Base-by-base conservation (phyloP, 2,888 invertebrate genomes). In the Halictus quadricinctus region DNA sequence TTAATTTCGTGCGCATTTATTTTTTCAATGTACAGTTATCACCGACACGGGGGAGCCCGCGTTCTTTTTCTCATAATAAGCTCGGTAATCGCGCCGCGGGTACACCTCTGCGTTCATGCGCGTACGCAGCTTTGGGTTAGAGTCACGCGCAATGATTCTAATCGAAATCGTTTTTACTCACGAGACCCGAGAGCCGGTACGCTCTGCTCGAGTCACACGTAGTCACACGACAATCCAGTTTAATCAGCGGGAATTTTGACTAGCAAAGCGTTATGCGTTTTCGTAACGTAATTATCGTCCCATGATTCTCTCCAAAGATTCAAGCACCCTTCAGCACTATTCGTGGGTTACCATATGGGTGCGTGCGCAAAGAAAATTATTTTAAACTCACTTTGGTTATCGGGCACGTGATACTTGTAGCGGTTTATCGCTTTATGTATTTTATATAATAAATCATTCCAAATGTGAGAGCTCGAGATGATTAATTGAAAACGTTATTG, bases 11-110 rank as follows among this genome's bases (percentile, higher is more conserved):
- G 29, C 21, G 46, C 13, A 12, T 60, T 81, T 43, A 18, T 50
- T 60, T 76, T 73, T 76, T 73, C 72, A 48, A 73, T 81, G 76
- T 81, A 81, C 81, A 81, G 81, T 83, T 83, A 83, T 81, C 81
- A 60, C 76, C 66, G 81, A 69, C 76, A 76, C 36, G 36, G 36
- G 36, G 64, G 72, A 76, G 76, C 66, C 48, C 29, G 43, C 58
- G 48, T 66, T 50, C 18, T 64, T 80, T 70, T 73, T 66, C 76
- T 58, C 64, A 41, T 58, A 66, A 73, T 72, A 54, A 58, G 46
- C 66, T 48, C 81, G 76, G 69, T 76, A 83, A 83, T 83, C 76
- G 81, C 83, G 82, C 81, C 43, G 83, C 76, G 25, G 76, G 66
- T 21, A 54, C 21, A 73, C 69, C 69, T 48, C 29, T 48, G 66